Conservation (phyloP, 2,888 invertebrate genomes). For the Acronicta leporina region DNA sequence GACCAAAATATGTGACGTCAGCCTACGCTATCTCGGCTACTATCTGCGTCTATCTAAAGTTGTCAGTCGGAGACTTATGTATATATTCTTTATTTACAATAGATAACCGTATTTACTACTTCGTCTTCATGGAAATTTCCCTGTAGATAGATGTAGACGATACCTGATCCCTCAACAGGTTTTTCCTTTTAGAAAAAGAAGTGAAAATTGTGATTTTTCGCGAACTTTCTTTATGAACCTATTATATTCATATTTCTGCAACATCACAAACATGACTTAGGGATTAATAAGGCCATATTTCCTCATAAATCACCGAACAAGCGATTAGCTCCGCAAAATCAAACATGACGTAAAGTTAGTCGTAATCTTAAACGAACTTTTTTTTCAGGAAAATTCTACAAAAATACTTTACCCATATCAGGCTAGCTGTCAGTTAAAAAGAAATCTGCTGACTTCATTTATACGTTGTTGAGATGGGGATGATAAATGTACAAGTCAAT, state of each 20-base stretch:
- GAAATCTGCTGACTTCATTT: slow-evolving; percentile 44
- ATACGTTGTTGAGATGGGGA: slow-evolving; percentile 39
- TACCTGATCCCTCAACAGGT: slow-evolving; percentile 6
- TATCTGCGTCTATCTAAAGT: slow-evolving; percentile 56
- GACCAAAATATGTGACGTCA: slow-evolving; percentile 22
- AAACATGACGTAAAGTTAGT: slow-evolving; percentile 17
- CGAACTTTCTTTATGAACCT: too few relatives aligned
- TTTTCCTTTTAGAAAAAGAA: slow-evolving; percentile 4
- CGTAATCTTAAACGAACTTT: slow-evolving; percentile 24
- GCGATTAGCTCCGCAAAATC: slow-evolving; percentile 28
- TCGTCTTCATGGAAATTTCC: slow-evolving; percentile 62
- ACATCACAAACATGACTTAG: background rate
- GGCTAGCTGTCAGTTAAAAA: slow-evolving; percentile 40
- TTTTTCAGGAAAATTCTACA: slow-evolving; percentile 12
- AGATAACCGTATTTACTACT: slow-evolving; percentile 64
- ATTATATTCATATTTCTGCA: too few relatives aligned
- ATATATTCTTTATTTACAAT: slow-evolving; percentile 56
- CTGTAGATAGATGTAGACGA: slow-evolving; percentile 26
- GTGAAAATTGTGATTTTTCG: background rate
- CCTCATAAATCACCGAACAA: slow-evolving; percentile 28
- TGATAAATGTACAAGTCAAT: slow-evolving; percentile 49
- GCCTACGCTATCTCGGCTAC: slow-evolving; percentile 47
- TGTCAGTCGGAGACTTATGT: slow-evolving; percentile 53
- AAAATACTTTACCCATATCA: slow-evolving; percentile 37
- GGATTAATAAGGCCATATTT: background rate